Percentiles rank a stretch among this genome's conserved stretches.
phyloP scores from a whole-genome alignment of 2,113 vertebrate genomes.

The Chelonoidis abingdonii region DNA sequence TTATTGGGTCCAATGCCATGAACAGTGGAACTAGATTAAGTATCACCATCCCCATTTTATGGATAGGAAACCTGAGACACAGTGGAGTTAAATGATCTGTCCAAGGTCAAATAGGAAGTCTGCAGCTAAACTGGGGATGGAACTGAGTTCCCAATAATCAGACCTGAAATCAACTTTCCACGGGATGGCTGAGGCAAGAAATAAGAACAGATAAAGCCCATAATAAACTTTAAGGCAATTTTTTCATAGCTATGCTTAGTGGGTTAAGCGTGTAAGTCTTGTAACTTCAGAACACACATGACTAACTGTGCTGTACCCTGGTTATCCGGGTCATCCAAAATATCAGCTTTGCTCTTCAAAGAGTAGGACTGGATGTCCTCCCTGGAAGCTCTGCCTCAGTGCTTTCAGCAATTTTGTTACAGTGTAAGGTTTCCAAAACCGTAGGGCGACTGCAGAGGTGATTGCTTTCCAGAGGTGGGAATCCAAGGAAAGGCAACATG shows the following conservation, averaged over 20 bases:
- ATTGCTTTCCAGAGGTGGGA: neutral
- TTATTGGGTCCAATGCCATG: neutral
- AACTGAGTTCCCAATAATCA: neutral
- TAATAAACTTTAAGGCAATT: neutral
- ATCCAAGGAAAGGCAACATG: neutral
- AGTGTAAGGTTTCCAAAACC: neutral
- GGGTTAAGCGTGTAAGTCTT: neutral
- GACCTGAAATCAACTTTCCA: neutral
- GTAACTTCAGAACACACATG: neutral
- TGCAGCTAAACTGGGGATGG: neutral
- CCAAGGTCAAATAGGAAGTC: neutral
- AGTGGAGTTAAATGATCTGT: neutral
- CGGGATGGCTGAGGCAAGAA: neutral
- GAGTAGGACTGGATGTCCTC: neutral
- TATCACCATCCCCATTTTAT: neutral
- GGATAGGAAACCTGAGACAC: neutral
- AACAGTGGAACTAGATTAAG: neutral
- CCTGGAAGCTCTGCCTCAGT: neutral
- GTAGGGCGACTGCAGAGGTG: too few species aligned
- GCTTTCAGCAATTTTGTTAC: neutral
- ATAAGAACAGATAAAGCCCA: neutral
- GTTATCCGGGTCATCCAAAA: neutral
- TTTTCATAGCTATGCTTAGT: neutral
- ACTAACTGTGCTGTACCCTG: neutral
- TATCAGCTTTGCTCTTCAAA: neutral